These are phyloP conservation scores for Tricholauxania praeusta DNA, from an alignment of 2,888 invertebrate species.

Conservation along the genomic window DNA sequence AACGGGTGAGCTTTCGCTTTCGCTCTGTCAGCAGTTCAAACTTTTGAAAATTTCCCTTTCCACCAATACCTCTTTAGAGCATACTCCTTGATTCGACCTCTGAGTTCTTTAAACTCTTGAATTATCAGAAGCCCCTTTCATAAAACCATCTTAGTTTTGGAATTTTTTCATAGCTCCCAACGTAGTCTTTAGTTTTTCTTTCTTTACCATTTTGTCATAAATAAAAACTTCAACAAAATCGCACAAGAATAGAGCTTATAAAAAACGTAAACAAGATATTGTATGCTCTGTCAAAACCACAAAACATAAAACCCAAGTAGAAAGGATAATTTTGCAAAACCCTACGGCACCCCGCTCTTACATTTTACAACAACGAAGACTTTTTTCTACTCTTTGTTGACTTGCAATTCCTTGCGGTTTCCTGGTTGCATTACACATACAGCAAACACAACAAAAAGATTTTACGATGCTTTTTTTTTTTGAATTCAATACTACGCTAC, in stretches of 20 bases:
- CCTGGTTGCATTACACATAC: slow-evolving; percentile 26
- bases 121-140: not conserved
- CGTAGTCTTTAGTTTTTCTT: not conserved
- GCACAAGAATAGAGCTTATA: not conserved
- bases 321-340: slow-evolving; percentile 10
- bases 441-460: slow-evolving; percentile 3
- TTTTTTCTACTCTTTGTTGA: slow-evolving; percentile 1
- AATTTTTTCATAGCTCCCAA: not conserved
- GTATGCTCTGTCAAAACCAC: slow-evolving; percentile 17
- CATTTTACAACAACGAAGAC: not conserved
- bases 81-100: no score
- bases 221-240: not conserved
- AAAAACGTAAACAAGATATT: slow-evolving; percentile 10
- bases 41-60: no score
- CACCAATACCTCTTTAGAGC: no score
- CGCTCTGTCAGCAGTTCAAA: no score
- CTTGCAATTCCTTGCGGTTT: slow-evolving; percentile 43
- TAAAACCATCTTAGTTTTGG: not conserved
- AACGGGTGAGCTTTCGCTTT: no score
- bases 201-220: not conserved
- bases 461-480: not conserved
- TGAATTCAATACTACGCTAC: not conserved
- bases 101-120: no score
- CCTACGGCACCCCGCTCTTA: not conserved
- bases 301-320: slow-evolving; percentile 20